Evolutionary conservation across 2,888 invertebrate genomes (phyloP).

Genomic region (Melanchra persicariae): DNA sequence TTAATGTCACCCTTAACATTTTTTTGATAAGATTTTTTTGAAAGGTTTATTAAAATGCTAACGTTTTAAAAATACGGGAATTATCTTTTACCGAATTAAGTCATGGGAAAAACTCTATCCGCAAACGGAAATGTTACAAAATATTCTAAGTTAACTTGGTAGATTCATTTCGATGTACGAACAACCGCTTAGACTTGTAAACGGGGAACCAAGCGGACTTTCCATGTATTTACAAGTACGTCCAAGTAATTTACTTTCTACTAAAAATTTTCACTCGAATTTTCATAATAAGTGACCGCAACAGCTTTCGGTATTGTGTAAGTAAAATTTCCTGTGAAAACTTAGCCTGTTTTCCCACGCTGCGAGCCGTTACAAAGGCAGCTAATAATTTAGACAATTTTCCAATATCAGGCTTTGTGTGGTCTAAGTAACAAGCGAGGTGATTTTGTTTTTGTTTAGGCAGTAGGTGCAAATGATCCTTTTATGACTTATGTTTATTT

Average conservation of each 20-base stretch:
- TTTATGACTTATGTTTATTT: too few species aligned
- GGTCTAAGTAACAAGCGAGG: conserved; percentile 67
- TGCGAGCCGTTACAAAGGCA: conserved; percentile 82
- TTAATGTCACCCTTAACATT: too few species aligned
- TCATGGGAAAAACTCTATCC: background rate
- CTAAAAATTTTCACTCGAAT: conserved; percentile 26
- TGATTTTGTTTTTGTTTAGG: background rate
- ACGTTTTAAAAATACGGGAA: too few species aligned
- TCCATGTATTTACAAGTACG: conserved; percentile 30
- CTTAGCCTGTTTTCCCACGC: conserved; percentile 87
- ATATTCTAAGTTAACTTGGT: background rate
- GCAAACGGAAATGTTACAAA: background rate
- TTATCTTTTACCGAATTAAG: background rate
- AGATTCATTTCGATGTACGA: conserved; percentile 2
- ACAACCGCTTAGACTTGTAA: conserved; percentile 21
- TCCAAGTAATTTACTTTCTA: conserved; percentile 27
- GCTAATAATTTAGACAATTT: conserved; percentile 90
- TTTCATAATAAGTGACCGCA: conserved; percentile 64
- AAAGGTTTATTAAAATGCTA: too few species aligned
- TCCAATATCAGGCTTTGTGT: conserved; percentile 84
- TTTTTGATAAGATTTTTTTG: too few species aligned
- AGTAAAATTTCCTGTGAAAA: conserved; percentile 82
- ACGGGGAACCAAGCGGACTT: conserved; percentile 2
- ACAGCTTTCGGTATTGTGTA: conserved; percentile 69
- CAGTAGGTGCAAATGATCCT: too few species aligned